A percentile compares a stretch with the other conserved stretches of the same genome.
These are phyloP conservation scores for Thinocorus orbignyianus DNA, from an alignment of 2,113 vertebrate genomes.

Conservation along the genomic window DNA sequence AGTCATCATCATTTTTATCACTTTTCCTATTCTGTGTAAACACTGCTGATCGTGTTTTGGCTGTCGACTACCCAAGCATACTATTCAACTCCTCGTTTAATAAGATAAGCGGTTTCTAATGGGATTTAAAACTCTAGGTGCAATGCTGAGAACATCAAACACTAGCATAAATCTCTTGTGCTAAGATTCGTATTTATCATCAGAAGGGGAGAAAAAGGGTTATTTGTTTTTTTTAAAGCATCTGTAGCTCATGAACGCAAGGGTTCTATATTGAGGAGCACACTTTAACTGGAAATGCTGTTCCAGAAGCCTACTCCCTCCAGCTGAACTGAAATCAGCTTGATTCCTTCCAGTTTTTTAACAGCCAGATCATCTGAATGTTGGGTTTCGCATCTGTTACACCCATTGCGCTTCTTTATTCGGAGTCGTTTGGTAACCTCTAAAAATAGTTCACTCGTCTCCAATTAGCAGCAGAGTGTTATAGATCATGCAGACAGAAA, in stretches of 20 bases:
- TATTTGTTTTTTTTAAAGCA: background rate
- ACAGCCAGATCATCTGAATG: background rate
- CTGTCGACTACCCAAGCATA: background rate
- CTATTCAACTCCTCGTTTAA: conserved; percentile 19
- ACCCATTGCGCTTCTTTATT: conserved; percentile 18
- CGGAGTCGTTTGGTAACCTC: conserved; percentile 39
- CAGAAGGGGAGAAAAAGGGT: background rate
- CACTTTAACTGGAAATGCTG: background rate
- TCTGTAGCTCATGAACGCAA: background rate
- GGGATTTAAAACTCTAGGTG: conserved; percentile 14
- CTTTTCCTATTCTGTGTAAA: conserved; percentile 9
- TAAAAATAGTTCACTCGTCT: conserved; percentile 46
- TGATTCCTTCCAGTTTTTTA: background rate
- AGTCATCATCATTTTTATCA: background rate
- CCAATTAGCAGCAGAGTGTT: conserved; percentile 34
- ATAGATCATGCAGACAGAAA: conserved; percentile 50
- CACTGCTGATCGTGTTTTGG: background rate
- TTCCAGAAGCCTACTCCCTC: background rate
- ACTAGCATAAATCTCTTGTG: background rate
- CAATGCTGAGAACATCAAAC: background rate
- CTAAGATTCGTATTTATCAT: background rate
- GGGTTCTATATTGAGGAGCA: background rate
- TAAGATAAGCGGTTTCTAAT: conserved; percentile 10
- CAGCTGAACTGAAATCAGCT: background rate
- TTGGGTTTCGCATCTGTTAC: conserved; percentile 28